A percentile compares a stretch with the other conserved stretches of the same genome.
These are phyloP conservation scores for Leptopilina myrica DNA, from an alignment of 2,888 invertebrate species.

Conservation along the genomic window DNA sequence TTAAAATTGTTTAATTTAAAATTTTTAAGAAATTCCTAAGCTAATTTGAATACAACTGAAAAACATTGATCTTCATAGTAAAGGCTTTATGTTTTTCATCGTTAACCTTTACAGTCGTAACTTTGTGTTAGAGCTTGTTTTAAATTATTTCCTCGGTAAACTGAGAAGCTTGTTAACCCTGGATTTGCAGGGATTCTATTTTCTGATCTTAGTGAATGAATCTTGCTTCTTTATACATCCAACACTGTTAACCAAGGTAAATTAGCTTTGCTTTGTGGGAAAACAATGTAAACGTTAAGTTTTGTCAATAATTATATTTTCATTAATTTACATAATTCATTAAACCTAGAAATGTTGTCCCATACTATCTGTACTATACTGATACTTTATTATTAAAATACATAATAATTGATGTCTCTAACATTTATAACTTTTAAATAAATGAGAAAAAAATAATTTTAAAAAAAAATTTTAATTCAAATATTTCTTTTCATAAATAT, in stretches of 20 bases:
- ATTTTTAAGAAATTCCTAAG: neutral
- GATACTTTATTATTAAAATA: no score
- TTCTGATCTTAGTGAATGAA: constrained; percentile 6
- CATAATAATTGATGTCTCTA: no score
- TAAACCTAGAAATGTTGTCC: no score
- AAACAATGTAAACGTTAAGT: neutral
- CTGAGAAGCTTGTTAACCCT: constrained; percentile 27
- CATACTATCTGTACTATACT: no score
- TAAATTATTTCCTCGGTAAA: constrained; percentile 40
- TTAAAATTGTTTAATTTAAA: neutral
- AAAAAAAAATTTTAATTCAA: no score
- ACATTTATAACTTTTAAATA: no score
- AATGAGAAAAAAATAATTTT: no score
- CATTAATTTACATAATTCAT: neutral
- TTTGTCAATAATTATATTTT: neutral
- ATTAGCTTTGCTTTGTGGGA: neutral
- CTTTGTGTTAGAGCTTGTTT: constrained; percentile 4
- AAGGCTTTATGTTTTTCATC: constrained; percentile 5
- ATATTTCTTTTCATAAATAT: no score
- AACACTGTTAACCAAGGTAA: neutral
- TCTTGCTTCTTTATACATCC: constrained; percentile 14
- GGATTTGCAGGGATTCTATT: constrained; percentile 26
- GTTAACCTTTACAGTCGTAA: constrained; percentile 2
- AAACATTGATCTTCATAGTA: constrained; percentile 3
- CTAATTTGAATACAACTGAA: neutral